Evolutionary conservation across 2,113 vertebrate genomes (phyloP), one percentile per base, ranked within the genome.

Genomic region (Alexandromys fortis): DNA sequence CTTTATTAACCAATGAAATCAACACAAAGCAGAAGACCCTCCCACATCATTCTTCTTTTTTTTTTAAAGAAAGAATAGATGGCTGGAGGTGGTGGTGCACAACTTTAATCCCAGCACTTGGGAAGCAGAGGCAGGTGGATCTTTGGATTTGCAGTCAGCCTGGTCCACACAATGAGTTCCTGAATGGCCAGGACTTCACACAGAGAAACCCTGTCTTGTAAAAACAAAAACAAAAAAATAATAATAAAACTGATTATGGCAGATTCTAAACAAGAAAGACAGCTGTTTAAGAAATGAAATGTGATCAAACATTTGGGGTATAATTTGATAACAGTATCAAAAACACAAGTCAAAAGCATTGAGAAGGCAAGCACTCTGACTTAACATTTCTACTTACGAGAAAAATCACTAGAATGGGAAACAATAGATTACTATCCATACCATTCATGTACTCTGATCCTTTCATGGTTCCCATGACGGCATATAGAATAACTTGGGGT

Each of bases 341-440:
- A 86, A 86, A 16, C 33, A 52, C 58, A 58, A 58, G 87, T 87
- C 22, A 67, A 76, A 97, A 95, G 14, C 61, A 35, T 86, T 87
- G 55, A 79, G 76, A 92, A 96, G 77, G 28, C 86, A 96, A 91
- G 52, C 55, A 90, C n/a, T 94, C 76, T 86, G 82, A 96, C 61
- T 96, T 77, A 94, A 89, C 77, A 92, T 91, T 92, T 97, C 5
- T 90, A 67, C 26, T 30, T 96, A 22, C 76, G 94, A 89, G 55
- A 92, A 95, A 87, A 87, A 75, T 42, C 76, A 79, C 77, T 58
- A 63, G 42, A 45, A 19, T 22, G n/a, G 14, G 28, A 19, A 87
- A 49, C 38, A 52, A 35, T 78, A 65, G 49, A 90, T 86, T 90
- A 93, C 65, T 95, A 86, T 82, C 47, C 79, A 67, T 83, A 65